Percentiles rank a stretch among this genome's conserved stretches.
Evolutionary conservation across 2,113 vertebrate genomes (phyloP).

Genomic region (Nothocercus nigrocapillus): DNA sequence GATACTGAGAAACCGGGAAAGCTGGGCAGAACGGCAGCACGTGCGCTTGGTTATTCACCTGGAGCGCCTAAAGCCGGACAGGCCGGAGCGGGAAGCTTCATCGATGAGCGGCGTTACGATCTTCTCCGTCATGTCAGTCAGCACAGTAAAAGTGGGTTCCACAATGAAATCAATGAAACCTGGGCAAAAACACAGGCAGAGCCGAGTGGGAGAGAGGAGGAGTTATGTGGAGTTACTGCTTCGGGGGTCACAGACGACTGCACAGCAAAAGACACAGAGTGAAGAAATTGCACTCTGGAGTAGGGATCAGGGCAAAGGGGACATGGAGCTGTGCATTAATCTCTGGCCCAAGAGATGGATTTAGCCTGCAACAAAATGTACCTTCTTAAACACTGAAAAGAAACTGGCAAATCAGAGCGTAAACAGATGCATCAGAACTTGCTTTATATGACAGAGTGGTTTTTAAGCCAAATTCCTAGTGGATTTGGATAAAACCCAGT

Average conservation of each 20-base stretch:
- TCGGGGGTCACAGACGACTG: not conserved
- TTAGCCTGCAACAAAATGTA: not conserved
- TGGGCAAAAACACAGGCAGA: constrained; percentile 62
- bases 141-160: constrained; percentile 96
- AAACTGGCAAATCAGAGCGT: not conserved
- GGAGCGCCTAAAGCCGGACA: constrained; percentile 86
- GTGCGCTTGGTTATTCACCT: constrained; percentile 76
- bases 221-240: not conserved
- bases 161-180: constrained; percentile 99
- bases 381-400: not conserved
- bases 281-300: not conserved
- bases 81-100: constrained; percentile 85
- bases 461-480: not conserved
- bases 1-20: rapidly evolving
- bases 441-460: not conserved
- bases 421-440: not conserved
- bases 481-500: not conserved
- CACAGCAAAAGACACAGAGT: not conserved
- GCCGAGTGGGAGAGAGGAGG: not conserved
- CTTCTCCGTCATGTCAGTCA: constrained; percentile 96
- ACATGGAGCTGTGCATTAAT: not conserved
- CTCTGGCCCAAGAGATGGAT: not conserved
- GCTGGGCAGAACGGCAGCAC: not conserved
- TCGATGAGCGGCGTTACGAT: constrained; percentile 93
- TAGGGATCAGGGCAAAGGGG: not conserved